A percentile compares a stretch with the other conserved stretches of the same genome.
Conservation (phyloP, 2,888 invertebrate genomes). For the Arctia plantaginis region DNA sequence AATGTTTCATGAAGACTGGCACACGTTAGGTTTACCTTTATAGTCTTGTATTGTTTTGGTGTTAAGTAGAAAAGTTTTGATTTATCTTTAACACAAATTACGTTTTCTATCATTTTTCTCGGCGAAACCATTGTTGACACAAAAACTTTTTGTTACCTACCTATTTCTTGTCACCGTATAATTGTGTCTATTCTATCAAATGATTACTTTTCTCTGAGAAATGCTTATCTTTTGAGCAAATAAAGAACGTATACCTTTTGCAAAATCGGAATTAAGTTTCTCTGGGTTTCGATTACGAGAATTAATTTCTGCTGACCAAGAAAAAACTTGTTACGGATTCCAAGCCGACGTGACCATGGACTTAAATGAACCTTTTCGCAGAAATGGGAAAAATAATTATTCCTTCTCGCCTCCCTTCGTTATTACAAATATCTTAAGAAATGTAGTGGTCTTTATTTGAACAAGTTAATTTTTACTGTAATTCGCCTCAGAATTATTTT, state of each 20-base stretch:
- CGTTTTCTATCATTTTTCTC: not conserved
- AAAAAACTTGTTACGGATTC: constrained; percentile 61
- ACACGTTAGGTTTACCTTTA: constrained; percentile 34
- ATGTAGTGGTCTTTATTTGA: constrained; percentile 53
- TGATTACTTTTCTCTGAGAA: constrained; percentile 11
- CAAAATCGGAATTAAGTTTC: constrained; percentile 49
- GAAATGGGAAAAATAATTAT: constrained; percentile 60
- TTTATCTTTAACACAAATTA: not conserved
- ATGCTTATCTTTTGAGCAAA: constrained; percentile 16
- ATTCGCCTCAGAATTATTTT: constrained; percentile 33
- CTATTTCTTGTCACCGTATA: constrained; percentile 14
- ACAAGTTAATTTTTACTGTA: constrained; percentile 56
- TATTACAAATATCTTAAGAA: constrained; percentile 52
- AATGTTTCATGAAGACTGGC: constrained; percentile 44
- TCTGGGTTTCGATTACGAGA: constrained; percentile 56
- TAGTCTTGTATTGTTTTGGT: constrained; percentile 27
- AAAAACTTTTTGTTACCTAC: not conserved
- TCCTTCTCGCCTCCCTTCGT: constrained; percentile 42
- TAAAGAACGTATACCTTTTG: constrained; percentile 35
- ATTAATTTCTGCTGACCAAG: constrained; percentile 63
- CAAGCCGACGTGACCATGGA: constrained; percentile 56
- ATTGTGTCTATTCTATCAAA: constrained; percentile 32
- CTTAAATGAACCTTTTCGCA: constrained; percentile 54
- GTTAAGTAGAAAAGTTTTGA: not conserved
- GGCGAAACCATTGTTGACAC: not conserved